Conservation (phyloP, 1,140 invertebrate species). For the Drosophila novamexicana region DNA sequence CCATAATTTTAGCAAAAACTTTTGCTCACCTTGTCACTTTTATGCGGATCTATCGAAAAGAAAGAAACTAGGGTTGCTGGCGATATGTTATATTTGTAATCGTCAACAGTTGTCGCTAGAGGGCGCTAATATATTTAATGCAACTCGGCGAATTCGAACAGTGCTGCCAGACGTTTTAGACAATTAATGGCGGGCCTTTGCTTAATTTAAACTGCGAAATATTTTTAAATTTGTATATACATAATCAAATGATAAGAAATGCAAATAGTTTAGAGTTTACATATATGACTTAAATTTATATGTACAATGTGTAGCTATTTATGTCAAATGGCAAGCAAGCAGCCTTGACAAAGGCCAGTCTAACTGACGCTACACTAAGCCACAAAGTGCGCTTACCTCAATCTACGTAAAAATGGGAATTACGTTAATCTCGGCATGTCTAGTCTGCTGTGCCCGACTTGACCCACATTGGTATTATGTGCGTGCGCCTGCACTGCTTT, state of each 20-base stretch:
- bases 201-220: neutral
- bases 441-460: conserved; percentile 41
- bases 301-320: neutral
- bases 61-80: conserved; percentile 72
- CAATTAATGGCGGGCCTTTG: neutral
- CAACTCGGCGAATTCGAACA: neutral
- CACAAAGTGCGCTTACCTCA: conserved; percentile 53
- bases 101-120: neutral
- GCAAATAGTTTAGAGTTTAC: neutral
- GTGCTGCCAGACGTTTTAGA: conserved; percentile 21
- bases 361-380: conserved; percentile 67
- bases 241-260: neutral
- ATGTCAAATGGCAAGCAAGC: neutral
- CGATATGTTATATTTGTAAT: conserved; percentile 19
- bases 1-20: conserved; percentile 51
- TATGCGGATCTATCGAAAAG: conserved; percentile 80
- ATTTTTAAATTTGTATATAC: neutral
- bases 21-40: conserved; percentile 79
- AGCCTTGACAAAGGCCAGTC: conserved; percentile 49
- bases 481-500: conserved; percentile 46
- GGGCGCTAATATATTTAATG: neutral
- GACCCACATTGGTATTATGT: conserved; percentile 48
- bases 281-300: neutral
- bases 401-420: conserved; percentile 66
- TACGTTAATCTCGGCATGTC: conserved; percentile 55